phyloP scores from a whole-genome alignment of 2,797 vertebrate species.

The Anguilla marmorata region DNA sequence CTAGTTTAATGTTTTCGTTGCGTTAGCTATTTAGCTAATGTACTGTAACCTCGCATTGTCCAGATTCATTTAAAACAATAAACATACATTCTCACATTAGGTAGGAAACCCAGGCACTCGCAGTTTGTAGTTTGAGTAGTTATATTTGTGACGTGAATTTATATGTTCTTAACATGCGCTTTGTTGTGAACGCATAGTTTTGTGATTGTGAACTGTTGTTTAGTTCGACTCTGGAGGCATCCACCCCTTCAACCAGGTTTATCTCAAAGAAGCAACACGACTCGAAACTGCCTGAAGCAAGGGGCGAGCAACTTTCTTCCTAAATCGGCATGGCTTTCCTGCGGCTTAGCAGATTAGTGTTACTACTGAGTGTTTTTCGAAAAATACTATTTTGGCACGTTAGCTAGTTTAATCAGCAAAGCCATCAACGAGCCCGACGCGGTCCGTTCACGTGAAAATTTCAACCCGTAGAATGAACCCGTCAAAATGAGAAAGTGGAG shows the following conservation, averaged over 20 bases:
- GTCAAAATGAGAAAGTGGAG: not conserved
- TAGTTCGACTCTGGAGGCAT: not conserved
- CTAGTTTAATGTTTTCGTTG: not conserved
- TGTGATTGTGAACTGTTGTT: not conserved
- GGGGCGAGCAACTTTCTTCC: not conserved
- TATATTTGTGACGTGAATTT: no score
- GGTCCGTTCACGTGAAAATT: not conserved
- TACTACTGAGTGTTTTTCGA: not conserved
- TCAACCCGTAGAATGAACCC: not conserved
- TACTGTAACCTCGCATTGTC: not conserved
- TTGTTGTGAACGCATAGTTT: not conserved
- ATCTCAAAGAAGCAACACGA: not conserved
- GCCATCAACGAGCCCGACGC: no score
- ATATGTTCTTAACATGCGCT: no score
- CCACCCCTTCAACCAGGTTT: not conserved
- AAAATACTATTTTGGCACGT: not conserved
- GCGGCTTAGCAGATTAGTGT: not conserved
- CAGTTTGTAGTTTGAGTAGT: not conserved
- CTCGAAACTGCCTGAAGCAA: not conserved
- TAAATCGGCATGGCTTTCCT: not conserved
- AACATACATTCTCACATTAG: not conserved
- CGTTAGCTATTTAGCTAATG: not conserved
- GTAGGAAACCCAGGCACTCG: no score
- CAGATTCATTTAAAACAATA: not conserved
- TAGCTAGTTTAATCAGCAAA: not conserved